phyloP scores from a whole-genome alignment of 2,113 vertebrate genomes.

The Accipiter cooperii region DNA sequence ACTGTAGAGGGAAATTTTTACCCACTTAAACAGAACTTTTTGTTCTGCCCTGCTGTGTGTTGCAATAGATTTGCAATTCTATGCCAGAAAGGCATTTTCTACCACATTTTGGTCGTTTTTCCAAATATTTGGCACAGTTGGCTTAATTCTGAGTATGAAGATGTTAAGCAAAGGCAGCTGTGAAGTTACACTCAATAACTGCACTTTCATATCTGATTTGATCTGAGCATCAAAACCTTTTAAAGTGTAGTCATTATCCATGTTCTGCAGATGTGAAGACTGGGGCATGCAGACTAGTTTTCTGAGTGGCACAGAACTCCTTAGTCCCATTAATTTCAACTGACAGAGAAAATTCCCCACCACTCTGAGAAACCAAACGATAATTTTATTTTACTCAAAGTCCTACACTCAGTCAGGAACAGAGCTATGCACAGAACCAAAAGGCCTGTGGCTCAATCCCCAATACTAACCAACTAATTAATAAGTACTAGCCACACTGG shows the following conservation, averaged over 20 bases:
- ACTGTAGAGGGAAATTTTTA: background rate
- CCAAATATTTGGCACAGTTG: background rate
- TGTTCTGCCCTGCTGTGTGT: background rate
- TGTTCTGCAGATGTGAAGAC: background rate
- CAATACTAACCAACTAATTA: background rate
- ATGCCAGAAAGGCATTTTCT: background rate
- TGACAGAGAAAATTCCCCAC: background rate
- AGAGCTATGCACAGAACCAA: background rate
- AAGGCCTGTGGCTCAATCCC: background rate
- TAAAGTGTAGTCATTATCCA: rapidly evolving
- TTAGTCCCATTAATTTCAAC: background rate
- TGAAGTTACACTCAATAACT: background rate
- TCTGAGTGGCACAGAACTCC: background rate
- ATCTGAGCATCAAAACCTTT: background rate
- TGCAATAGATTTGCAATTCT: background rate
- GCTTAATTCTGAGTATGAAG: background rate
- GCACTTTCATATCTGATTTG: background rate
- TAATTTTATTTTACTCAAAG: background rate
- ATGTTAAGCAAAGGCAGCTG: background rate
- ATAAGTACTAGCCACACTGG: background rate
- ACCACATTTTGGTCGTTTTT: background rate
- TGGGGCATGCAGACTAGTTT: background rate
- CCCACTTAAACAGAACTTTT: background rate
- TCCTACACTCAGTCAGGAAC: background rate
- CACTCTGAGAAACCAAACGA: background rate